Evolutionary conservation across 2,113 vertebrate species (phyloP).

Genomic region (Clarias magur): DNA sequence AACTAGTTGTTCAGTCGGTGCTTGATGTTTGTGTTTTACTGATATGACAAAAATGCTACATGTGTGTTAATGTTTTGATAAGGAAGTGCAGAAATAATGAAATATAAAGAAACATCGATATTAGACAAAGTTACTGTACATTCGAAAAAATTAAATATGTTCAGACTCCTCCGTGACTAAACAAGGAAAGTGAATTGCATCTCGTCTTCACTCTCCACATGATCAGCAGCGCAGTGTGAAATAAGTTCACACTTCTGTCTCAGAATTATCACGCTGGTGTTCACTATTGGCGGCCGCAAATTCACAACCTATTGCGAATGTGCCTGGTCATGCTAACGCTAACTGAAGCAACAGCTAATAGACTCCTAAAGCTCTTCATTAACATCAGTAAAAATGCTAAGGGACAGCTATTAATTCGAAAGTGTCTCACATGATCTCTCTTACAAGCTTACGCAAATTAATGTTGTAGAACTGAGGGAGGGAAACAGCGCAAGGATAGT

Average conservation of each 20-base stretch:
- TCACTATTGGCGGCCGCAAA: slow-evolving; percentile 21
- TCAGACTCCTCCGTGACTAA: background rate
- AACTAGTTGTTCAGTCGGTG: too few relatives aligned
- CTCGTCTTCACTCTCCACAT: slow-evolving; percentile 14
- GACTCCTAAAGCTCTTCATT: background rate
- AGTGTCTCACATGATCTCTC: background rate
- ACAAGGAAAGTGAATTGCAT: background rate
- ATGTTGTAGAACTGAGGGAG: background rate
- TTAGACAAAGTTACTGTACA: background rate
- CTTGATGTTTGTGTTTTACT: too few relatives aligned
- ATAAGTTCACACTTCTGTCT: slow-evolving; percentile 42
- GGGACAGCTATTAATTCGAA: background rate
- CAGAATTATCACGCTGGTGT: slow-evolving; percentile 41
- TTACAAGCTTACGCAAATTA: background rate
- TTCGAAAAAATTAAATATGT: background rate
- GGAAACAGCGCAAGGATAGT: background rate
- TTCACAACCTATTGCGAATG: slow-evolving; percentile 39
- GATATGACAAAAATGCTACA: too few relatives aligned
- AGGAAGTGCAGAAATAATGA: background rate
- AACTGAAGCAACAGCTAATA: background rate
- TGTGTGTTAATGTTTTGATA: background rate
- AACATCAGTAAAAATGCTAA: background rate
- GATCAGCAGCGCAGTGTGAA: slow-evolving; percentile 41
- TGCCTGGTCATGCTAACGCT: background rate
- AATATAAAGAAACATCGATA: background rate